Conservation (phyloP, 2,113 vertebrate species). For the Tympanuchus pallidicinctus region DNA sequence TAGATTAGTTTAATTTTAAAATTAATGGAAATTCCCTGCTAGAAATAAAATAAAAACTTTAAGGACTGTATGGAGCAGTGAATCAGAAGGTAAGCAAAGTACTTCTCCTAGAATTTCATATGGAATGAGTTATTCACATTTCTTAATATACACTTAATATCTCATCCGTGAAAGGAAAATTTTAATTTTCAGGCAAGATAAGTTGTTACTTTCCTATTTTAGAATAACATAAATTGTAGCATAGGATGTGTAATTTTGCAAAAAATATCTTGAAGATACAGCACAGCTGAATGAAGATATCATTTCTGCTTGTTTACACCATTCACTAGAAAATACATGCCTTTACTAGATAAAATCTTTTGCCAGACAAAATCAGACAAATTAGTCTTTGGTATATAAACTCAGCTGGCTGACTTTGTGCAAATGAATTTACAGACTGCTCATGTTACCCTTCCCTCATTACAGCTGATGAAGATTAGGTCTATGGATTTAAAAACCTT, state of each 20-base stretch:
- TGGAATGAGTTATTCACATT: background rate
- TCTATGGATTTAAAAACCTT: conserved; percentile 36
- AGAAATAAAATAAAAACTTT: background rate
- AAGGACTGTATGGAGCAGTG: background rate
- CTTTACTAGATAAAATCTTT: background rate
- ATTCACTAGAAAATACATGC: background rate
- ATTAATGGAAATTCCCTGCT: background rate
- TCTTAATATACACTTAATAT: background rate
- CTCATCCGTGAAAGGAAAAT: background rate
- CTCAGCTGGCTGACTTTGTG: background rate
- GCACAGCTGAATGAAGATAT: background rate
- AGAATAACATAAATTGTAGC: background rate
- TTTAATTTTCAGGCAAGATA: background rate
- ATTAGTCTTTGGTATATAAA: background rate
- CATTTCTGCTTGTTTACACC: background rate
- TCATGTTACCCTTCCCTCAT: background rate
- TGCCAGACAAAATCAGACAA: background rate
- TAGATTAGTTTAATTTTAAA: background rate
- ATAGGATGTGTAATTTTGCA: background rate
- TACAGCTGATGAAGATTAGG: background rate
- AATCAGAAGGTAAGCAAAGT: background rate
- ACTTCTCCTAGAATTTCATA: background rate
- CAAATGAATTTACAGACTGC: background rate
- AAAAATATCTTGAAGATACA: background rate
- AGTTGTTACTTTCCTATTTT: background rate